Percentiles rank a stretch among this genome's conserved stretches.
These are phyloP conservation scores for Lasaia peninsularis DNA, from an alignment of 1,140 invertebrate genomes.

Conservation along the genomic window DNA sequence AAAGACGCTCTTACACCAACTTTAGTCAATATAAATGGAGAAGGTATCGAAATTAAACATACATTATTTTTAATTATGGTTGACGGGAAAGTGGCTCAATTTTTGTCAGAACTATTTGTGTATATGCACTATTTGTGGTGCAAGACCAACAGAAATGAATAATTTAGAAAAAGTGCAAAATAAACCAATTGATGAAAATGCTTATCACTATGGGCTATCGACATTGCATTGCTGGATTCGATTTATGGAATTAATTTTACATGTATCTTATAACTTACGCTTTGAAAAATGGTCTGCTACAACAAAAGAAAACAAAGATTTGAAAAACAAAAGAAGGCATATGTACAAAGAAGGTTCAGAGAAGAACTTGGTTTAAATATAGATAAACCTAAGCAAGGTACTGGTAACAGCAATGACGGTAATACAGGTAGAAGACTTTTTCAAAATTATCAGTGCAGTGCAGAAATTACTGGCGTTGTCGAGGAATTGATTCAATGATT, in stretches of 20 bases:
- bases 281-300: background rate
- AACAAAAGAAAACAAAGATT: background rate
- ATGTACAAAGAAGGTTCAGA: background rate
- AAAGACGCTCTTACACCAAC: no score
- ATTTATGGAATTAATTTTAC: conserved; percentile 2
- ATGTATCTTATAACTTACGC: background rate
- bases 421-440: no score
- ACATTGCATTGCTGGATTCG: background rate
- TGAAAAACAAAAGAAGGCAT: background rate
- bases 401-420: no score
- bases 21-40: no score
- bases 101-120: no score
- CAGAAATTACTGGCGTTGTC: background rate
- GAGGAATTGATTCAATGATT: conserved; percentile 9
- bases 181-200: background rate
- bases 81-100: no score
- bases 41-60: no score
- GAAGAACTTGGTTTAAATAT: no score
- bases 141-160: background rate
- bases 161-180: background rate
- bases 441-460: no score
- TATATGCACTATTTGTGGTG: background rate
- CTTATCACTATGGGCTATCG: background rate
- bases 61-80: no score
- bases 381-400: no score